phyloP scores from a whole-genome alignment of 2,113 vertebrate species.

The Blennius ocellaris region DNA sequence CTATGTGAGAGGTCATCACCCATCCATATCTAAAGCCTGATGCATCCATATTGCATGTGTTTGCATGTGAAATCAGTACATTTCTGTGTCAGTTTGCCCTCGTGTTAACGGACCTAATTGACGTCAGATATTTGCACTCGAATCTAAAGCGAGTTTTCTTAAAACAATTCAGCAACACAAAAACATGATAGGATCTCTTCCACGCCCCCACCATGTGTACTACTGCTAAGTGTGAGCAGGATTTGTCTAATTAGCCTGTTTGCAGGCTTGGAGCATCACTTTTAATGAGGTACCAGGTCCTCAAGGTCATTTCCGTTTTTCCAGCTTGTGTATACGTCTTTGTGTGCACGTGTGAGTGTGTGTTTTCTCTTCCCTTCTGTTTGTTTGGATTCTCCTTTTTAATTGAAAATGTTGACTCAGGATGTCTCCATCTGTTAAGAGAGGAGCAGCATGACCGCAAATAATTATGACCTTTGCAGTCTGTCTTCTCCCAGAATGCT shows the following conservation, averaged over 20 bases:
- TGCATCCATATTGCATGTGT: constrained; percentile 44
- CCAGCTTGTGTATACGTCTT: constrained; percentile 53
- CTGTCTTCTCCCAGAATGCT: constrained; percentile 60
- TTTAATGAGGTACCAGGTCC: constrained; percentile 83
- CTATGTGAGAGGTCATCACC: constrained; percentile 20
- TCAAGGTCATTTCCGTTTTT: constrained; percentile 80
- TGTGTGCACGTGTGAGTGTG: constrained; percentile 37
- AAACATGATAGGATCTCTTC: constrained; percentile 46
- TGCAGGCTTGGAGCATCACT: constrained; percentile 76
- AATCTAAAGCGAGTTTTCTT: constrained; percentile 51
- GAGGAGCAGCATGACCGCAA: constrained; percentile 73
- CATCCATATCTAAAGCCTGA: constrained; percentile 44
- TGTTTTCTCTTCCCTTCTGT: constrained; percentile 65
- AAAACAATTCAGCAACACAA: constrained; percentile 53
- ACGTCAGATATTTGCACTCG: constrained; percentile 49
- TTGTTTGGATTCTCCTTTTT: constrained; percentile 77
- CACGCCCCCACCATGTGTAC: constrained; percentile 61
- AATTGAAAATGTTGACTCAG: constrained; percentile 82
- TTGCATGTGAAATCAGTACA: constrained; percentile 4
- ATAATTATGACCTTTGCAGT: constrained; percentile 78
- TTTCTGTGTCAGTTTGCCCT: constrained; percentile 36
- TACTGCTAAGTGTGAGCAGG: constrained; percentile 75
- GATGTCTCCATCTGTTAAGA: constrained; percentile 81
- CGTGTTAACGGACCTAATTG: constrained; percentile 59
- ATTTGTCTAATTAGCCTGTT: constrained; percentile 80